Evolutionary conservation across 2,888 invertebrate genomes (phyloP), one percentile per base, ranked within the genome.

Genomic region (Cephalotes varians): DNA sequence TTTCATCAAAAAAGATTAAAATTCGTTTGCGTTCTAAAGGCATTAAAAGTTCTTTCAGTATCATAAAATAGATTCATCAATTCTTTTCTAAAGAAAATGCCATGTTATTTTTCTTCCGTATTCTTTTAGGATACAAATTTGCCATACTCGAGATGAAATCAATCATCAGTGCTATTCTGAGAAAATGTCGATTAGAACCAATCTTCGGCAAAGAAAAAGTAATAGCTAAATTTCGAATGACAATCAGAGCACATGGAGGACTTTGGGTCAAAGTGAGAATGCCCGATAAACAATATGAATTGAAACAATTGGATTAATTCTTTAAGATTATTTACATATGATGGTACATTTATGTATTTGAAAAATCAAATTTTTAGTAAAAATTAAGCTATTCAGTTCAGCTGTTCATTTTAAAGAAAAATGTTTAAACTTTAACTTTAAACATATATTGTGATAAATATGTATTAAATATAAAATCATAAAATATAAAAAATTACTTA

Each of bases 71-170:
- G 6, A 81, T 6, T 54, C 2, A 5, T 34, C 7, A 18, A 28
- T 28, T 51, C 40, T 51, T 40, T 12, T 71, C 10, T 0, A 25
- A 51, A 10, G 5, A n/a, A 71, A 5, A 71, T 54, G 37, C 1
- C 9, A 0, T 25, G 51, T 34, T 1, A 21, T 4, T 21, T 4
- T 31, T 21, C 56, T 47, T 51, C 31, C 4, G 5, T 49, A 47
- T 7, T 7, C 44, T 95, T 95, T 4, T 94, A 95, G 96, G 97
- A n/a, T 96, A 97, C 93, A 95, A 96, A 87, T 97, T 96, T 90
- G 97, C 97, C 0, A 95, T 96, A 93, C 91, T 96, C 56, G 97
- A 97, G 92, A 95, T 96, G n/a, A 96, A 96, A 92, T 95, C 96
- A 81, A 91, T 96, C 1, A 90, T 97, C 28, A 95, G 96, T 21